These are phyloP conservation scores for Heliconius aoede DNA, from an alignment of 2,888 invertebrate species.

Conservation along the genomic window DNA sequence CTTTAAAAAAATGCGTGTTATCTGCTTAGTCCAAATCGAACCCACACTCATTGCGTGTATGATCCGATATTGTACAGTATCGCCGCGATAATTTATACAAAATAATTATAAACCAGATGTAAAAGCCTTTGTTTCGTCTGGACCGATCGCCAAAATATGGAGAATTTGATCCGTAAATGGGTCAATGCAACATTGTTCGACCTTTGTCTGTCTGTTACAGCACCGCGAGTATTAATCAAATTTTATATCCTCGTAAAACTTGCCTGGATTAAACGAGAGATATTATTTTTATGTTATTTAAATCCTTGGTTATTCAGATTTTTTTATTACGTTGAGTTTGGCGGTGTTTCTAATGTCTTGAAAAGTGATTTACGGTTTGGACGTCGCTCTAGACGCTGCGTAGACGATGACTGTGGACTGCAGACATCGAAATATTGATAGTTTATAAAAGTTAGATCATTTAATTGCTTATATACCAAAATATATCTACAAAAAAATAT, in stretches of 20 bases:
- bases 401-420: constrained; percentile 58
- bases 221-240: constrained; percentile 57
- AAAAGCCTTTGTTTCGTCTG: constrained; percentile 71
- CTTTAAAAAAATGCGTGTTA: too few relatives aligned
- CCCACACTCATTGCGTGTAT: not conserved
- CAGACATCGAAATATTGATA: constrained; percentile 53
- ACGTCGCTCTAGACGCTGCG: constrained; percentile 66
- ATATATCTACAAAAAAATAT: not conserved
- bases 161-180: constrained; percentile 66
- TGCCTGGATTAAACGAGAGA: constrained; percentile 77
- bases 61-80: not conserved
- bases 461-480: not conserved
- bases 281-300: constrained; percentile 82
- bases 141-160: constrained; percentile 72
- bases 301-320: constrained; percentile 77
- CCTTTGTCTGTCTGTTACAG: constrained; percentile 57
- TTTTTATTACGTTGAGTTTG: constrained; percentile 68
- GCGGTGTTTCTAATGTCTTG: constrained; percentile 77
- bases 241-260: constrained; percentile 80
- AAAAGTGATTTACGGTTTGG: constrained; percentile 71
- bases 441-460: not conserved
- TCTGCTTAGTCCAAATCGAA: not conserved
- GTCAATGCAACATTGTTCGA: constrained; percentile 78
- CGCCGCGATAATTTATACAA: not conserved
- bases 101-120: constrained; percentile 13